Evolutionary conservation across 2,797 vertebrate genomes (phyloP).

Genomic region (Anas bahamensis): DNA sequence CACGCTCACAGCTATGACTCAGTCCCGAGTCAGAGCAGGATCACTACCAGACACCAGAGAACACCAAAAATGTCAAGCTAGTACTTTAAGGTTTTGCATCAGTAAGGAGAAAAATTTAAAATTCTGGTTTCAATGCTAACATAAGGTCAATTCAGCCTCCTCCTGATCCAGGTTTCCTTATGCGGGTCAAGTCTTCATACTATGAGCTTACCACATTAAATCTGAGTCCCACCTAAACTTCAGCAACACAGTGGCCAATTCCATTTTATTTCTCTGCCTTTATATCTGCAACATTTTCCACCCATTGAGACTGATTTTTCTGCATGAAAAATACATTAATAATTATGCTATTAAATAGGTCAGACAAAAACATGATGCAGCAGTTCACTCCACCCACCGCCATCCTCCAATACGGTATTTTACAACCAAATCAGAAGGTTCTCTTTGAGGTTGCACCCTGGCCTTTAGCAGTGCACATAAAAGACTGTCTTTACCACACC

Average conservation of each 20-base stretch:
- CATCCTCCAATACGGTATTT: constrained; percentile 59
- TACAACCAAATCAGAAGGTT: constrained; percentile 71
- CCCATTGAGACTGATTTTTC: background rate
- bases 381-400: constrained; percentile 54
- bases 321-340: constrained; percentile 31
- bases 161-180: background rate
- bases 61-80: background rate
- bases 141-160: background rate
- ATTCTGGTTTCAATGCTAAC: background rate
- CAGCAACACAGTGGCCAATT: background rate
- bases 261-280: background rate
- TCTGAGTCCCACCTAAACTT: background rate
- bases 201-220: background rate
- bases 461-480: constrained; percentile 72
- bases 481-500: constrained; percentile 70
- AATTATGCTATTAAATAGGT: constrained; percentile 46
- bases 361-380: constrained; percentile 67
- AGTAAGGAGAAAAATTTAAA: background rate
- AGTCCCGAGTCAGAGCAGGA: background rate
- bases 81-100: background rate
- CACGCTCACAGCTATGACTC: background rate
- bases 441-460: constrained; percentile 76
- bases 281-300: background rate
- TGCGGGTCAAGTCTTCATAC: background rate
- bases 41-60: background rate